These are phyloP conservation scores for Carollia perspicillata DNA, from an alignment of 2,113 vertebrate genomes.

Conservation along the genomic window DNA sequence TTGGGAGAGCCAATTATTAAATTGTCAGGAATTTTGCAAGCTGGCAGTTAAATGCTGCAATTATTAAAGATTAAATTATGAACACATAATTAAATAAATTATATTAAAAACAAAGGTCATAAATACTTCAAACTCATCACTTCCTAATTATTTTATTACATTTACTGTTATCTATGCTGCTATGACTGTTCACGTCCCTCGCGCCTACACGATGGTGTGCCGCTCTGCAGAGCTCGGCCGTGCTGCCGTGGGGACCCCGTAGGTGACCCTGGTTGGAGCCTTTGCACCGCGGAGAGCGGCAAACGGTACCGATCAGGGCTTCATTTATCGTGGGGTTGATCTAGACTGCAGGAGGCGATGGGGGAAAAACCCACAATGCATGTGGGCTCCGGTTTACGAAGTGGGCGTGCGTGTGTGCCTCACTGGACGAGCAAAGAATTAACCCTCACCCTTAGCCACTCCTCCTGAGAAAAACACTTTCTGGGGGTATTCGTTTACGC, in stretches of 20 bases:
- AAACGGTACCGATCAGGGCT: neutral
- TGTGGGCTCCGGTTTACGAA: neutral
- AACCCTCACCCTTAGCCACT: neutral
- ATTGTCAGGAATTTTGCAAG: constrained; percentile 68
- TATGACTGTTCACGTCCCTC: neutral
- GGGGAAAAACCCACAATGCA: neutral
- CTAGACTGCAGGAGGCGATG: neutral
- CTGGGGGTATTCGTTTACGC: neutral
- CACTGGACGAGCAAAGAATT: neutral
- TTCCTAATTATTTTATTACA: constrained; percentile 75
- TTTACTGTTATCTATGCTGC: constrained; percentile 49
- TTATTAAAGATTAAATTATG: constrained; percentile 69
- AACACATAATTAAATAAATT: constrained; percentile 71
- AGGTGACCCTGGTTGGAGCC: accelerated
- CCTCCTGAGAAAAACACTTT: too few relatives aligned
- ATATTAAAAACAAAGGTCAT: constrained; percentile 65
- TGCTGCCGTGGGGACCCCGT: accelerated
- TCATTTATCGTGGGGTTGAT: neutral
- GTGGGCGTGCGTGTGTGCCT: accelerated
- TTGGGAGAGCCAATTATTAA: constrained; percentile 48
- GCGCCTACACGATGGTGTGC: accelerated
- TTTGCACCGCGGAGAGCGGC: neutral
- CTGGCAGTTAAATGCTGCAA: constrained; percentile 61
- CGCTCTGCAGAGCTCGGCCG: neutral
- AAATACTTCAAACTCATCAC: constrained; percentile 60